Base-by-base conservation (phyloP, 2,888 invertebrate species). In the Ectropis crepuscularia region DNA sequence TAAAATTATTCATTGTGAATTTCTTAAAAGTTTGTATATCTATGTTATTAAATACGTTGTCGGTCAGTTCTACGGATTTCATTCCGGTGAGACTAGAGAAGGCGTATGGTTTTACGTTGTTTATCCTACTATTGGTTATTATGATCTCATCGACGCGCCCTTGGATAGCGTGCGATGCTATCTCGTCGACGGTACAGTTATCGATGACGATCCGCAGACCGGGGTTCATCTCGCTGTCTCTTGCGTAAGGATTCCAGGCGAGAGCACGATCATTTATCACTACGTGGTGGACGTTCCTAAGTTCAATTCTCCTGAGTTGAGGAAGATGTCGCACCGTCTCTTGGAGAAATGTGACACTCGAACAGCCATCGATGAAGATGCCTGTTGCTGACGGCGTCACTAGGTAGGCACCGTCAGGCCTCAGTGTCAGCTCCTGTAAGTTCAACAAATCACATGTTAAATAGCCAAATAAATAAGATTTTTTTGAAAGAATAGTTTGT, bases 21-120 rank as follows among this genome's bases (percentile, higher is more conserved):
- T 96, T 96, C 78, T 97, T 97, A 77, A 97, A 96, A 2, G 96
- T 95, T 86, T 97, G 95, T 46, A 94, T 94, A 71, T 96, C 95
- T 51, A 96, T 93, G 53, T 89, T 93, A 47, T 94, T 90, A 49
- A 96, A 92, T 4, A 82, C 81, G 61, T 95, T 95, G 73, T 95
- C 93, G 41, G 89, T 91, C 69, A 97, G 88, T 70, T 94, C 94
- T 63, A 97, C 92, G 55, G 92, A 94, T 73, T 95, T 94, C 54
- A 95, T 94, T 73, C 94, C 94, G 51, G 93, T 91, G 48, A 96
- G 93, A 81, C 96, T 96, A 65, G 96, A 95, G 80, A 97, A 96
- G 0, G 96, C 96, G 82, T 96, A 96, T 0, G 96, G 94, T 73
- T 93, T 93, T 63, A 97, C 90, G 60, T 90, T 90, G 36, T 93